Percentiles rank a stretch among this genome's conserved stretches.
Evolutionary conservation across 1,140 invertebrate genomes (phyloP).

Genomic region (Dendroctonus valens): DNA sequence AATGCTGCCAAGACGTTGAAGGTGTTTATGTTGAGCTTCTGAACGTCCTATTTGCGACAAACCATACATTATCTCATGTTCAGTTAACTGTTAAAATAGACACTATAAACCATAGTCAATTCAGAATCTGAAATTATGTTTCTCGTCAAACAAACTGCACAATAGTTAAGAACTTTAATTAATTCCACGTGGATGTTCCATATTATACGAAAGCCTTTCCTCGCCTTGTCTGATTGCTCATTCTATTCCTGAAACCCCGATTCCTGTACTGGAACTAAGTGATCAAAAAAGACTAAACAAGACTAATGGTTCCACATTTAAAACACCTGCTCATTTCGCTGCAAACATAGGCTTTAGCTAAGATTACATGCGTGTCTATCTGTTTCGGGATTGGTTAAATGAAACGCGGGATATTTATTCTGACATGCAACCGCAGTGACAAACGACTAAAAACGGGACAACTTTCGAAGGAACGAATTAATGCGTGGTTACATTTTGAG

Average conservation of each 20-base stretch:
- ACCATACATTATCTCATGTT: too few species aligned
- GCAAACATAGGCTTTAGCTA: conserved; percentile 21
- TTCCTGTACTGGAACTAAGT: neutral
- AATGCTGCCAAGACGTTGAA: too few species aligned
- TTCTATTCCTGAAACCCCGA: neutral
- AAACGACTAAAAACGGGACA: conserved; percentile 21
- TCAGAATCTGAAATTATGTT: too few species aligned
- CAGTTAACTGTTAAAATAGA: too few species aligned
- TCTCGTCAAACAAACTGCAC: too few species aligned
- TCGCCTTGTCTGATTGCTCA: neutral
- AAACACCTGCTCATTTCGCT: conserved; percentile 25
- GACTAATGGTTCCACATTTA: conserved; percentile 16
- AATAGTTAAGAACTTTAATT: too few species aligned
- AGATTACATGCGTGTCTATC: conserved; percentile 26
- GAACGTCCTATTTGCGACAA: too few species aligned
- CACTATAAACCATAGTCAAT: too few species aligned
- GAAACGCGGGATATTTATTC: conserved; percentile 19
- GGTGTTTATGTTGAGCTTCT: too few species aligned
- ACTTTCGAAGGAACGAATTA: conserved; percentile 15
- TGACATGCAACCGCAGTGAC: conserved; percentile 25
- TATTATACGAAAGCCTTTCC: too few species aligned
- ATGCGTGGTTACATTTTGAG: conserved; percentile 10
- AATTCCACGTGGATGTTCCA: too few species aligned
- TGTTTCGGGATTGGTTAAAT: conserved; percentile 26
- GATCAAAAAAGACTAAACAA: conserved; percentile 14